phyloP scores from a whole-genome alignment of 2,888 invertebrate genomes.

The Hirudinaria manillensis region DNA sequence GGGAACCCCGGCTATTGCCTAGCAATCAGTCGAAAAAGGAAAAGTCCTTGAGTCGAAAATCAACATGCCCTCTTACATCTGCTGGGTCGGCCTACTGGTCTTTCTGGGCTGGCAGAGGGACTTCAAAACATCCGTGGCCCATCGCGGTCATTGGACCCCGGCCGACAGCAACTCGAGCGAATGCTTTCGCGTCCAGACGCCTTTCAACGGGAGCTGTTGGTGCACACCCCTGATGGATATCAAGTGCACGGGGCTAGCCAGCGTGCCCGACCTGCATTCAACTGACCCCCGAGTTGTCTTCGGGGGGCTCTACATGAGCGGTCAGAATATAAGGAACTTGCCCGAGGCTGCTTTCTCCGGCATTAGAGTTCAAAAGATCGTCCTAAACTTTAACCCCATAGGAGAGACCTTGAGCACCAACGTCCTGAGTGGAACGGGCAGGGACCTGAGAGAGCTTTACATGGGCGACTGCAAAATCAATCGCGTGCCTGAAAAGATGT shows the following conservation, averaged over 20 bases:
- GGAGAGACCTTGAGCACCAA: conserved; percentile 32
- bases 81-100: not conserved
- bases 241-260: conserved; percentile 19
- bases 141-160: not conserved
- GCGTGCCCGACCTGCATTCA: conserved; percentile 18
- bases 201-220: conserved; percentile 24
- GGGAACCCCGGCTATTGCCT: no score
- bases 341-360: conserved; percentile 34
- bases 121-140: not conserved
- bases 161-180: not conserved
- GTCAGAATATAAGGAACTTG: conserved; percentile 33
- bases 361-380: conserved; percentile 36
- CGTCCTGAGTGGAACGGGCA: conserved; percentile 36
- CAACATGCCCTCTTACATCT: not conserved
- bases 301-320: conserved; percentile 33
- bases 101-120: not conserved
- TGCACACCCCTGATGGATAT: conserved; percentile 31
- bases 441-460: conserved; percentile 37
- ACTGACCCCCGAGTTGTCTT: conserved; percentile 20
- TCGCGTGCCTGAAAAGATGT: conserved; percentile 32
- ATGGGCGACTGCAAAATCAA: conserved; percentile 35
- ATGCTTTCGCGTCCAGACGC: not conserved
- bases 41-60: no score
- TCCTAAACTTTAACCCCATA: conserved; percentile 38
- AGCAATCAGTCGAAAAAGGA: no score